Percentiles rank a stretch among this genome's conserved stretches.
These are phyloP conservation scores for Piezodorus guildinii DNA, from an alignment of 1,140 invertebrate species.

Conservation along the genomic window DNA sequence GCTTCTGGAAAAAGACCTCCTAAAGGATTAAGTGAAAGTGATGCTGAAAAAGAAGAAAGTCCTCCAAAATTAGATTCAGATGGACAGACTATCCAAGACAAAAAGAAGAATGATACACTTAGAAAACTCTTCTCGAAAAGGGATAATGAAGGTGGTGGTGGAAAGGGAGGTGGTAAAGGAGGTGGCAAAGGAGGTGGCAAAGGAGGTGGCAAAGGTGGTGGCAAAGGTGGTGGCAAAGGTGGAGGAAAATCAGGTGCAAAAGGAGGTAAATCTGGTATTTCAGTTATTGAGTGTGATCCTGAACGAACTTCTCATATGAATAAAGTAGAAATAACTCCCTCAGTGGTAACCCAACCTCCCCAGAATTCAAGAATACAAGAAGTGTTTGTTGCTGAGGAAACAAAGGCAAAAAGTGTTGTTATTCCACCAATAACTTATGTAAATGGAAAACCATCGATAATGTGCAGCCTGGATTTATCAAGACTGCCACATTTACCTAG, in stretches of 20 bases:
- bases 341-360: slow-evolving; percentile 4
- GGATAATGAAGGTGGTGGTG: slow-evolving; percentile 44
- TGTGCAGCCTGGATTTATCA: slow-evolving; percentile 22
- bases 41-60: slow-evolving; percentile 32
- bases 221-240: too few species aligned
- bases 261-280: slow-evolving; percentile 35
- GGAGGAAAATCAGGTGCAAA: slow-evolving; percentile 43
- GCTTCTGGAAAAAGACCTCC: slow-evolving; percentile 25
- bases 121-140: slow-evolving; percentile 50
- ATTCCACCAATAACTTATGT: not conserved
- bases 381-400: not conserved
- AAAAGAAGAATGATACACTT: slow-evolving; percentile 57
- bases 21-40: slow-evolving; percentile 24
- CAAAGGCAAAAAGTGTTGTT: not conserved
- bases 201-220: slow-evolving; percentile 41
- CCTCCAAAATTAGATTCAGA: slow-evolving; percentile 44
- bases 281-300: slow-evolving; percentile 29
- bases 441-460: slow-evolving; percentile 16
- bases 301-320: slow-evolving; percentile 33
- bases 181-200: slow-evolving; percentile 41
- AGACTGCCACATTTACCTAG: slow-evolving; percentile 19
- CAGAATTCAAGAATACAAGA: slow-evolving; percentile 18
- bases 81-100: slow-evolving; percentile 46
- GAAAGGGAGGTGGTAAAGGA: slow-evolving; percentile 45
- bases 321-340: slow-evolving; percentile 18